phyloP scores from a whole-genome alignment of 2,797 vertebrate genomes.

The Tympanoctomys barrerae region DNA sequence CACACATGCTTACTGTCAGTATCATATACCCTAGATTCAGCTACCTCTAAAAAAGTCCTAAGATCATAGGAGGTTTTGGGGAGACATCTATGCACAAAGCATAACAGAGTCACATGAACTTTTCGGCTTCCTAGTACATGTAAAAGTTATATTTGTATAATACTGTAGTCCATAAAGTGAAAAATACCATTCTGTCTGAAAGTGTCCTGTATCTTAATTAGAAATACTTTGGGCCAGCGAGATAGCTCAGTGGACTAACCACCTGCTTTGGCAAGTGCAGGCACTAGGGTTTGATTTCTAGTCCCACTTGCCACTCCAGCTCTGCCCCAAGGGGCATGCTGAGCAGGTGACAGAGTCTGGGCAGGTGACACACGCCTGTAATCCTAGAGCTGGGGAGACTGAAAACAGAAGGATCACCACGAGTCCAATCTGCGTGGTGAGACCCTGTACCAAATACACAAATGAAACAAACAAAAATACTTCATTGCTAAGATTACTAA shows the following conservation, averaged over 20 bases:
- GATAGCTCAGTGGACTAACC: too few relatives aligned
- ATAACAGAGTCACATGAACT: neutral
- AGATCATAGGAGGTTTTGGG: neutral
- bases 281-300: too few relatives aligned
- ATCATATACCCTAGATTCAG: neutral
- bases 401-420: too few relatives aligned
- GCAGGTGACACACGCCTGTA: too few relatives aligned
- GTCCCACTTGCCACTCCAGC: too few relatives aligned
- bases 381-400: too few relatives aligned
- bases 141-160: neutral
- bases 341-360: too few relatives aligned
- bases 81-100: neutral
- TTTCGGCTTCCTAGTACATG: neutral
- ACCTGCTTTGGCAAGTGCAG: too few relatives aligned
- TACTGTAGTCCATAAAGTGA: neutral
- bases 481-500: neutral
- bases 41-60: neutral
- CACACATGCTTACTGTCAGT: neutral
- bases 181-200: neutral
- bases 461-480: neutral
- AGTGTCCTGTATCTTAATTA: neutral
- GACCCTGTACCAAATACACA: too few relatives aligned
- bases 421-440: too few relatives aligned
- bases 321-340: too few relatives aligned
- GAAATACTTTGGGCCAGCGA: neutral